These are phyloP conservation scores for Thamnaconus septentrionalis DNA, from an alignment of 2,113 vertebrate genomes.

Conservation along the genomic window DNA sequence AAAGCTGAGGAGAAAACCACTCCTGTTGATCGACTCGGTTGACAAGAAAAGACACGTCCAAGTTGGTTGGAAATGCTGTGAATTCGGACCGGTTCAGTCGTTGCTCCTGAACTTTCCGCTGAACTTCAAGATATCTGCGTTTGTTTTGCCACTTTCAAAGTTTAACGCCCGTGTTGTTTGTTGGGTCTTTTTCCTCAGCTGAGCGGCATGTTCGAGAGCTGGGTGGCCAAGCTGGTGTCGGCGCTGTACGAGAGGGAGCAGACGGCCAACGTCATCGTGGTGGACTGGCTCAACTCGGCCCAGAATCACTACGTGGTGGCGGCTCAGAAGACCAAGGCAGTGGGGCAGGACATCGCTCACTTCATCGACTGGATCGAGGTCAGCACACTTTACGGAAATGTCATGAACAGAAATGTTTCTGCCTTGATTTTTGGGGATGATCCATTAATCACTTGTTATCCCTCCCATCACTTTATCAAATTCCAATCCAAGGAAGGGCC, in stretches of 20 bases:
- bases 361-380: conserved; percentile 83
- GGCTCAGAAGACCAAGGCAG: conserved; percentile 73
- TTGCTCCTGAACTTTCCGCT: too few relatives aligned
- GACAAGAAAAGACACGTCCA: conserved; percentile 7
- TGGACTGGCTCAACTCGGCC: conserved; percentile 78
- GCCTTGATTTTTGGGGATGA: too few relatives aligned
- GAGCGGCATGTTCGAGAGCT: conserved; percentile 80
- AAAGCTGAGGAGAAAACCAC: too few relatives aligned
- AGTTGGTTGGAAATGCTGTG: too few relatives aligned
- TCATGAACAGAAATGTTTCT: too few relatives aligned
- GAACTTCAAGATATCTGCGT: too few relatives aligned
- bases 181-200: conserved; percentile 52
- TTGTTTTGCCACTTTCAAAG: too few relatives aligned
- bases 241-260: conserved; percentile 74
- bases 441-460: too few relatives aligned
- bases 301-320: conserved; percentile 79
- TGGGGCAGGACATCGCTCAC: conserved; percentile 72
- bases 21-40: neutral
- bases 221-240: conserved; percentile 75
- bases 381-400: conserved; percentile 8
- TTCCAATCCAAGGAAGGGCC: too few relatives aligned
- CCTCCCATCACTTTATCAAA: too few relatives aligned
- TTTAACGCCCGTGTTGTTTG: too few relatives aligned
- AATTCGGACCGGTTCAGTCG: too few relatives aligned
- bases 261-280: conserved; percentile 77